These are phyloP conservation scores for Aphaenogaster floridana DNA, from an alignment of 1,140 invertebrate genomes.

Conservation along the genomic window DNA sequence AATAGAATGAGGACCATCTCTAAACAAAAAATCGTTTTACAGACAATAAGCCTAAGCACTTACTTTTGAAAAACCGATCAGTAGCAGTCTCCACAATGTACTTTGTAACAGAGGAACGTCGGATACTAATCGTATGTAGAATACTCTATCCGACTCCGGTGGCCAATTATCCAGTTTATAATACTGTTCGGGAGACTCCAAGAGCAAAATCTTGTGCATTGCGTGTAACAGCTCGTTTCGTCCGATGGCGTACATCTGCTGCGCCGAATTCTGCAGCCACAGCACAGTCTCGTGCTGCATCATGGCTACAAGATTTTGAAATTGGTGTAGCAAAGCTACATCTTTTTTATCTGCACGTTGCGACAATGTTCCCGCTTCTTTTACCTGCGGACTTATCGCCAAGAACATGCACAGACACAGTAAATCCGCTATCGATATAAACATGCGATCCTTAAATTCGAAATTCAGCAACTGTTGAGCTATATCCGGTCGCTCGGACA, in stretches of 20 bases:
- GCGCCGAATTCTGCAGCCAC: conserved; percentile 95
- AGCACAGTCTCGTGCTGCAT: conserved; percentile 94
- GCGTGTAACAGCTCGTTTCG: conserved; percentile 92
- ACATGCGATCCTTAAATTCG: conserved; percentile 94
- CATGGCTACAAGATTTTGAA: conserved; percentile 91
- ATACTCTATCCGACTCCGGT: conserved; percentile 93
- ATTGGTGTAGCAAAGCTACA: conserved; percentile 87
- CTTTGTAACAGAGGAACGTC: conserved; percentile 96
- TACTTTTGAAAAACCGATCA: conserved; percentile 94
- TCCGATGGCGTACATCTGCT: conserved; percentile 91
- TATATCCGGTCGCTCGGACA: conserved; percentile 89
- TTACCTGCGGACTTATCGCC: conserved; percentile 91
- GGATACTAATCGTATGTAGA: conserved; percentile 93
- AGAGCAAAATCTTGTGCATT: conserved; percentile 95
- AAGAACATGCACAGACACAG: conserved; percentile 95
- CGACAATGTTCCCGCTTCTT: conserved; percentile 89
- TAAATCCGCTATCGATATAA: conserved; percentile 94
- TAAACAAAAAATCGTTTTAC: neutral
- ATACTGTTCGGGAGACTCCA: conserved; percentile 95
- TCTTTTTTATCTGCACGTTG: conserved; percentile 90
- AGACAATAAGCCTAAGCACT: conserved; percentile 8
- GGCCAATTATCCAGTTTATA: conserved; percentile 98
- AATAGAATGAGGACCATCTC: conserved; percentile 1
- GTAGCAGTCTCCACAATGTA: conserved; percentile 92
- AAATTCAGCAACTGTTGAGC: conserved; percentile 87